phyloP scores from a whole-genome alignment of 1,140 invertebrate genomes.

The Euura lappo region DNA sequence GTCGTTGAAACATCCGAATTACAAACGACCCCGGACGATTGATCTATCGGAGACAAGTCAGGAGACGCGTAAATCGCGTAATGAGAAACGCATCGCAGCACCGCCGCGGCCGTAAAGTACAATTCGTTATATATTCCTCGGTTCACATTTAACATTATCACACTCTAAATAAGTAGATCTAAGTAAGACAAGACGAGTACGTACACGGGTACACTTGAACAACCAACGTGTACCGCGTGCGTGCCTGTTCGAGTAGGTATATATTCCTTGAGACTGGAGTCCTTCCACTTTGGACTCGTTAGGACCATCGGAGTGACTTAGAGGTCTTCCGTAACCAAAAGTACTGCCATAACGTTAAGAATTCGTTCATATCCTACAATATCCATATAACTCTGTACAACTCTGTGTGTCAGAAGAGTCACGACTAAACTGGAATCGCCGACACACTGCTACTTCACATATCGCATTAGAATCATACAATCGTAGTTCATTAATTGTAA shows the following conservation, averaged over 20 bases:
- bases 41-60: background rate
- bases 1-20: background rate
- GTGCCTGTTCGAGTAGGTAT: no score
- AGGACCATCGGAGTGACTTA: conserved; percentile 26
- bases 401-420: no score
- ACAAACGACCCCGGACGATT: background rate
- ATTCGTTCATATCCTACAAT: background rate
- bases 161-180: no score
- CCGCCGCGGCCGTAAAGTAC: background rate
- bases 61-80: no score
- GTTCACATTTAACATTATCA: background rate
- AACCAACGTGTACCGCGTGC: no score
- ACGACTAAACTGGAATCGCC: no score
- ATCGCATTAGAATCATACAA: no score
- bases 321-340: conserved; percentile 31
- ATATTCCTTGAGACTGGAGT: conserved; percentile 40
- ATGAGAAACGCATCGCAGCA: no score
- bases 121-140: background rate
- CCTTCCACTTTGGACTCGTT: conserved; percentile 26
- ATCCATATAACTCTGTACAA: no score
- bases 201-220: background rate
- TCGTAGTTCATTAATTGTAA: no score
- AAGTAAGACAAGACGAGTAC: background rate
- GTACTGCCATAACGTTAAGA: conserved; percentile 43
- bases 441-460: no score